A percentile compares a stretch with the other conserved stretches of the same genome.
phyloP scores from a whole-genome alignment of 2,888 invertebrate species.

The Platynereis dumerilii region DNA sequence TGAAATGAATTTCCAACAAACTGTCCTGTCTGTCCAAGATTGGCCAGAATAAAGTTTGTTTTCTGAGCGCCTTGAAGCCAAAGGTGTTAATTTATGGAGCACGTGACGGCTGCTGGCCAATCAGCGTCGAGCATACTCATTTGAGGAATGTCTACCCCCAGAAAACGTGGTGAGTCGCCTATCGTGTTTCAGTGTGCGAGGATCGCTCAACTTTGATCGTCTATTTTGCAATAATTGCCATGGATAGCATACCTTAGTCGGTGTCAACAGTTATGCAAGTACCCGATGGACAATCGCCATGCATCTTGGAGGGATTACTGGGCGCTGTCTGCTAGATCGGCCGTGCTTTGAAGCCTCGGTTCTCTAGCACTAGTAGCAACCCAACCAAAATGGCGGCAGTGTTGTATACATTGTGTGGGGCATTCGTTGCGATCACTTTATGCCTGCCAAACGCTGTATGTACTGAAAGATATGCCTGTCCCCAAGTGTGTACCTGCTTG shows the following conservation, averaged over 20 bases:
- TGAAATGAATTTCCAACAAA: too few species aligned
- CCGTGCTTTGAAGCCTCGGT: conserved; percentile 6
- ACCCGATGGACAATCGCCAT: not conserved
- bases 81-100: conserved; percentile 26
- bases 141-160: conserved; percentile 19
- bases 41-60: too few species aligned
- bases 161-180: conserved; percentile 13
- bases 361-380: conserved; percentile 2
- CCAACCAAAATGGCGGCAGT: conserved; percentile 25
- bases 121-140: conserved; percentile 8
- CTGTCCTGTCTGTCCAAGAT: too few species aligned
- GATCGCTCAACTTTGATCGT: conserved; percentile 6
- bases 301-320: conserved; percentile 14
- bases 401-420: conserved; percentile 18
- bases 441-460: conserved; percentile 9
- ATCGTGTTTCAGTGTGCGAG: conserved; percentile 2
- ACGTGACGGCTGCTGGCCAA: conserved; percentile 18
- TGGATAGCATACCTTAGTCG: conserved; percentile 21
- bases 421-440: conserved; percentile 18
- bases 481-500: conserved; percentile 76
- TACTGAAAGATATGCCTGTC: conserved; percentile 65
- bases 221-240: conserved; percentile 5
- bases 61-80: not conserved
- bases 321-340: conserved; percentile 13
- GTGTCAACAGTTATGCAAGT: conserved; percentile 11